These are phyloP conservation scores for Neotoma lepida DNA, from an alignment of 2,113 vertebrate species.

Conservation along the genomic window DNA sequence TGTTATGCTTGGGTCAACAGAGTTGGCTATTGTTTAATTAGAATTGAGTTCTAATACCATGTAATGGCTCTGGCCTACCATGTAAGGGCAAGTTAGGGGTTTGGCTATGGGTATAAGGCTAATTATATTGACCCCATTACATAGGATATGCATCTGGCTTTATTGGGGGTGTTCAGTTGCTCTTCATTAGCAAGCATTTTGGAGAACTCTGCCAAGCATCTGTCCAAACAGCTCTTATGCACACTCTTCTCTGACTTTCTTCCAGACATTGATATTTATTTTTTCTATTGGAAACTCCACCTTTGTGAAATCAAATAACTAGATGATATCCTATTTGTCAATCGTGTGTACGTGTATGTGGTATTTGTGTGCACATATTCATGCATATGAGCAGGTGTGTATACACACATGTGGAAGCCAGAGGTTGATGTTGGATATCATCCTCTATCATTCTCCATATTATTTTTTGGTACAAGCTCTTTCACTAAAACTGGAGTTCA, in stretches of 20 bases:
- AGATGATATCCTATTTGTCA: not conserved
- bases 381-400: not conserved
- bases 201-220: not conserved
- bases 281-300: conserved; percentile 12
- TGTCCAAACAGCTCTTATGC: not conserved
- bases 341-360: not conserved
- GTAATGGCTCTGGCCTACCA: conserved; percentile 49
- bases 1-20: conserved; percentile 29
- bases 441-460: not conserved
- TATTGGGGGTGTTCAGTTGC: conserved; percentile 25
- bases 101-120: conserved; percentile 39
- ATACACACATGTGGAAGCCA: not conserved
- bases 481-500: not conserved
- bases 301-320: not conserved
- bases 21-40: conserved; percentile 54
- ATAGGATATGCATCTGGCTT: conserved; percentile 29
- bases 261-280: conserved; percentile 4
- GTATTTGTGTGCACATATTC: not conserved
- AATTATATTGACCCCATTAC: conserved; percentile 49
- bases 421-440: not conserved
- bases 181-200: conserved; percentile 27
- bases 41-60: conserved; percentile 24
- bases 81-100: conserved; percentile 43
- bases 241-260: not conserved
- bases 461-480: not conserved